Evolutionary conservation across 2,797 vertebrate genomes (phyloP).

Genomic region (Enteromius mattozi): DNA sequence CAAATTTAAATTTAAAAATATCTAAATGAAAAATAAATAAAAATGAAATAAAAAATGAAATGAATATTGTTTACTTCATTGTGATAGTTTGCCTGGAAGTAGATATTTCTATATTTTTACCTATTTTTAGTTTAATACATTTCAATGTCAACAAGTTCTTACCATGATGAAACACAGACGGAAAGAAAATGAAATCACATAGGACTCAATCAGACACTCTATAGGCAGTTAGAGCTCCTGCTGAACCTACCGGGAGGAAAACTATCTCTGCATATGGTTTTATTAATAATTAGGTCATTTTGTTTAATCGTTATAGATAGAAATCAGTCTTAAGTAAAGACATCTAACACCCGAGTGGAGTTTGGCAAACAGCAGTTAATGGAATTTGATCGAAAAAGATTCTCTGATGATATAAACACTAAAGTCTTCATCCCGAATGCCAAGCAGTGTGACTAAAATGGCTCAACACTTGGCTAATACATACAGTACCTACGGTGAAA

Average conservation of each 20-base stretch:
- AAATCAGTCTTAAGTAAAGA: slow-evolving; percentile 2
- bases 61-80: background rate
- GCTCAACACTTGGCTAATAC: slow-evolving; percentile 17
- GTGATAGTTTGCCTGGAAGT: background rate
- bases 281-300: slow-evolving; percentile 7
- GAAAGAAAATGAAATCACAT: background rate
- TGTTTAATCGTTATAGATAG: background rate
- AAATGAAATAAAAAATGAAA: too few relatives aligned
- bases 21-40: too few relatives aligned
- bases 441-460: slow-evolving; percentile 27
- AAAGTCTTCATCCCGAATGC: background rate
- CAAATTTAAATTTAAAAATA: background rate
- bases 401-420: background rate
- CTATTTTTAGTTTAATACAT: background rate
- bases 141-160: background rate
- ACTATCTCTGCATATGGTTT: slow-evolving; percentile 2
- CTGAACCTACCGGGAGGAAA: background rate
- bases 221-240: background rate
- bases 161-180: background rate
- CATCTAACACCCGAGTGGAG: background rate
- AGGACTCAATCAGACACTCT: background rate
- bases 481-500: slow-evolving; percentile 4
- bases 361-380: slow-evolving; percentile 2
- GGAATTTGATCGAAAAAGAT: background rate
- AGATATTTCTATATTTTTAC: background rate